phyloP scores from a whole-genome alignment of 2,113 vertebrate species.

The Paracanthobrama guichenoti region DNA sequence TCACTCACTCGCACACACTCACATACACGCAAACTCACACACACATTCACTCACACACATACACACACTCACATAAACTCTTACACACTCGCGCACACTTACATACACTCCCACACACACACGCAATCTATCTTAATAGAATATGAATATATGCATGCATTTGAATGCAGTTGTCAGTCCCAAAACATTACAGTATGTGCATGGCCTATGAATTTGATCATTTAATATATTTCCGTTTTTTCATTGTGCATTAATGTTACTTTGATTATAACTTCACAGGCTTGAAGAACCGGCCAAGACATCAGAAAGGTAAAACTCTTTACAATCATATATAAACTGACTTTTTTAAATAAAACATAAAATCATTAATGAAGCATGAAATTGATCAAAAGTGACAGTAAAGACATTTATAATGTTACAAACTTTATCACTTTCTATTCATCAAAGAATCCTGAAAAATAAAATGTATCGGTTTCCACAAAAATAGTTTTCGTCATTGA shows the following conservation, averaged over 20 bases:
- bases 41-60: no score
- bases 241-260: not conserved
- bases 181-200: not conserved
- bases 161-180: not conserved
- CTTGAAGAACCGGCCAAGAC: constrained; percentile 63
- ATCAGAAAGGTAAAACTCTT: constrained; percentile 70
- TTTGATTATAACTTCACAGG: constrained; percentile 57
- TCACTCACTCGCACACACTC: rapidly evolving
- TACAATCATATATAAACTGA: not conserved
- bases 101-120: no score
- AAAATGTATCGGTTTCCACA: no score
- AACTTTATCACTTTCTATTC: not conserved
- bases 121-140: no score
- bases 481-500: not conserved
- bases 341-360: not conserved
- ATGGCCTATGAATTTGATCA: not conserved
- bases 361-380: not conserved
- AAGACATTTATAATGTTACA: not conserved
- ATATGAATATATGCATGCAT: no score
- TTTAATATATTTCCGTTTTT: not conserved
- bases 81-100: no score
- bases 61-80: not conserved
- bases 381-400: not conserved
- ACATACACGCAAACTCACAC: rapidly evolving
- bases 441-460: not conserved